A percentile compares a stretch with the other conserved stretches of the same genome.
phyloP scores from a whole-genome alignment of 2,113 vertebrate species.

The Hydropotes inermis region DNA sequence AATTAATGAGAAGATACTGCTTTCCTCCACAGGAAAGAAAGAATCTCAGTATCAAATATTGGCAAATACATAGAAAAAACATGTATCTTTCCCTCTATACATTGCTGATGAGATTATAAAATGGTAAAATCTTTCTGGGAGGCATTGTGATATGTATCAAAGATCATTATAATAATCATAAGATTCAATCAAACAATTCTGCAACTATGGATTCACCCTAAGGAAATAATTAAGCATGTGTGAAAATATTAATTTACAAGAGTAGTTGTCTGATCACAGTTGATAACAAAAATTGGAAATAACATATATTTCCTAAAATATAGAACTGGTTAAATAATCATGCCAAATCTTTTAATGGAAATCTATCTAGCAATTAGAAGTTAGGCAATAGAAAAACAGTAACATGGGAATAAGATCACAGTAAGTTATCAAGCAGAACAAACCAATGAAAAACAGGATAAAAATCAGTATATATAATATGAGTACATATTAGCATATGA shows the following conservation, averaged over 20 bases:
- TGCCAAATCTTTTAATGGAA: background rate
- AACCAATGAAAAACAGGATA: background rate
- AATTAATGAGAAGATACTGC: background rate
- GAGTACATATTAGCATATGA: background rate
- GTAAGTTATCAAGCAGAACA: background rate
- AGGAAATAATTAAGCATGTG: background rate
- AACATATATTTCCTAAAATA: background rate
- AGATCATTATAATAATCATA: background rate
- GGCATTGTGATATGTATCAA: background rate
- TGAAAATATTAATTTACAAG: background rate
- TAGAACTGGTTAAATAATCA: background rate
- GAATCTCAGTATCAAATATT: background rate
- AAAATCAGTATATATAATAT: background rate
- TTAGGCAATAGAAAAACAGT: constrained; percentile 14
- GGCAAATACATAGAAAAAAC: background rate
- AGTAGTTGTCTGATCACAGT: background rate
- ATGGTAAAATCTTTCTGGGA: background rate
- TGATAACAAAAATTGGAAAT: background rate
- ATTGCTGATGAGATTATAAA: background rate
- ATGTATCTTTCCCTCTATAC: background rate
- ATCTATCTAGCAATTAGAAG: background rate
- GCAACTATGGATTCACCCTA: background rate
- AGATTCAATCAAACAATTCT: background rate
- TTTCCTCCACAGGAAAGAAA: background rate
- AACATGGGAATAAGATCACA: background rate